Evolutionary conservation across 1,140 invertebrate species (phyloP), one percentile per base, ranked within the genome.

Genomic region (Bilobella aurantiaca): DNA sequence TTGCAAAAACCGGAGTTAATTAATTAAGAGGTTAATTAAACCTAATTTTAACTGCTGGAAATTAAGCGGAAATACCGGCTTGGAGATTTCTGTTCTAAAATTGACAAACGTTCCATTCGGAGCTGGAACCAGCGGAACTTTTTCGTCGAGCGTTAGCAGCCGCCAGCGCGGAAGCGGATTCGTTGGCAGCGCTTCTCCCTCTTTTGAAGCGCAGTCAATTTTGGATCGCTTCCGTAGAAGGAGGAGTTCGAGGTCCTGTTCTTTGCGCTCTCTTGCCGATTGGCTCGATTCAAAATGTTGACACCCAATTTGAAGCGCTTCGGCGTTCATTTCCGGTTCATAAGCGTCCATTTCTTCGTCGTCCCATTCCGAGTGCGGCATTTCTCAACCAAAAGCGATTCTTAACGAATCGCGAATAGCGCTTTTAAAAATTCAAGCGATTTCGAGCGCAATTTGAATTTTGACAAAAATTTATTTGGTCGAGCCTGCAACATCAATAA

Each of bases 111-210:
- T 56, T 0, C 62, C 64, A 31, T 42, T 46, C 3, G 60, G 60
- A 2, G 68, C 64, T 1, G 68, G 68, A 30, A 66, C 42, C 3
- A 30, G n/a, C 2, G 68, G 68, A 8, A 69, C 29, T 25, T 69
- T 69, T 2, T 42, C 16, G 23, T 66, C 64, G 5, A 69, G 37
- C 16, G 58, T 49, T 27, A 53, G 28, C 18, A 66, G 37, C 16
- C 64, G 63, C 64, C 64, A 66, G 0, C 25, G n/a, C 12, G 68
- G 68, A 0, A 69, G 46, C 5, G 64, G n/a, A 37, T 69, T 69
- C 25, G 16, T 23, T 27, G 68, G 68, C 5, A 69, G 27, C 1
- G 62, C 32, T 18, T 69, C 56, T 34, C 37, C 47, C 12, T 56
- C 34, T 27, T 53, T 59, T 1, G 37, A 62, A 14, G 61, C 27